Evolutionary conservation across 2,797 vertebrate species (phyloP), one percentile per base, ranked within the genome.

Genomic region (Synanceia verrucosa): DNA sequence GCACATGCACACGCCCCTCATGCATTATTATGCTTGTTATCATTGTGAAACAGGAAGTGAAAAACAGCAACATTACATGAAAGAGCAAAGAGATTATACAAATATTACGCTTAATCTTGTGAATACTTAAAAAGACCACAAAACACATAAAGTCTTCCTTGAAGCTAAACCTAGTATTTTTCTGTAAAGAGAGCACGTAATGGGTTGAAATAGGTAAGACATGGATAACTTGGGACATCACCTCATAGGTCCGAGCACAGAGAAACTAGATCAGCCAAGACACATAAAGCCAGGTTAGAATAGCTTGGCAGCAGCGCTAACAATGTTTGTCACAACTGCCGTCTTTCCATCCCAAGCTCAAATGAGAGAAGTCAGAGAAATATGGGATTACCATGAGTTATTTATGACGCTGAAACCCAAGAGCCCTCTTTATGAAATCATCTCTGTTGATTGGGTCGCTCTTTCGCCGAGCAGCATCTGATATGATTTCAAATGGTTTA

Each of bases 351-450:
- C 85, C 84, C 76, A 26, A 82, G 77, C 88, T 89, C 82, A 93
- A 93, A 94, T 93, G 90, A 91, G 91, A 91, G 84, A 87, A 91
- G 93, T 93, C 92, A 89, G 86, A 91, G 88, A 94, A 94, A 94
- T 93, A 93, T 94, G 92, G 89, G 88, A 92, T 94, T 93, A 91
- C 93, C 90, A 89, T 93, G 92, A 93, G 89, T 94, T 94, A 94
- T 94, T 94, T 94, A 94, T 94, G 94, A 94, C 52, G 89, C 87
- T 89, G 93, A 93, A 95, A 94, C 92, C 90, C 88, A 86, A 95
- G 89, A 91, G 84, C 81, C 79, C 84, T 73, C 84, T 87, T 88
- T 92, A 93, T 92, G 92, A 93, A 93, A 93, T 93, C 91, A 92
- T 93, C 88, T 87, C 73, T 37, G 79, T 67, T 91, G 91, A 93